A percentile compares a stretch with the other conserved stretches of the same genome.
phyloP scores from a whole-genome alignment of 2,888 invertebrate species.

The Holacanthella duospinosa region DNA sequence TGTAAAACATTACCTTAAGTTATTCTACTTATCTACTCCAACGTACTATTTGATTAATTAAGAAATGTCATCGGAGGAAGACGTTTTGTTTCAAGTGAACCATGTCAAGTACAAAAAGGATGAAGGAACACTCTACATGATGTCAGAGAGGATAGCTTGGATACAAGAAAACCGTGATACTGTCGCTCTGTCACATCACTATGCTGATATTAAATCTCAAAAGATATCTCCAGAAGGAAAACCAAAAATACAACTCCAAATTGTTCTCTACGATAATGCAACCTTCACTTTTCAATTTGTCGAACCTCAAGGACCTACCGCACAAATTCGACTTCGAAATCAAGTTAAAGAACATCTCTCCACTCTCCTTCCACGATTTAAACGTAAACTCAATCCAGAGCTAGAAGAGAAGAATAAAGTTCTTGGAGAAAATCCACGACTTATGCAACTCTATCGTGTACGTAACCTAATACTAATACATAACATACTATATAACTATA shows the following conservation, averaged over 20 bases:
- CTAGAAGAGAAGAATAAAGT: constrained; percentile 74
- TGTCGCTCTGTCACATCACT: constrained; percentile 84
- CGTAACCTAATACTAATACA: too few species aligned
- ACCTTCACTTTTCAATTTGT: constrained; percentile 92
- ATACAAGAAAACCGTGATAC: constrained; percentile 74
- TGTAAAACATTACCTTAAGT: too few species aligned
- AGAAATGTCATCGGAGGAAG: constrained; percentile 60
- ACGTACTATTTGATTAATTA: too few species aligned
- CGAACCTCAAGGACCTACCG: constrained; percentile 68
- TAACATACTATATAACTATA: not conserved
- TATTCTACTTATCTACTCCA: too few species aligned
- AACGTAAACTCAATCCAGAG: constrained; percentile 79
- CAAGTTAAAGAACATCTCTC: constrained; percentile 84
- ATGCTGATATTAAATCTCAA: constrained; percentile 96
- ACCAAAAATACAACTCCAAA: constrained; percentile 94
- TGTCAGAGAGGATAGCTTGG: constrained; percentile 93
- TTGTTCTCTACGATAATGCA: constrained; percentile 84
- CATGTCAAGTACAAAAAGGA: constrained; percentile 92
- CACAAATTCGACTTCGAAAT: constrained; percentile 81
- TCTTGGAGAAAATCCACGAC: constrained; percentile 75
- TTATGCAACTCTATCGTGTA: constrained; percentile 79
- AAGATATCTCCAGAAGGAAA: constrained; percentile 96
- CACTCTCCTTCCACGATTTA: constrained; percentile 83
- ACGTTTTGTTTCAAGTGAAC: constrained; percentile 82
- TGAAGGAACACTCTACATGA: constrained; percentile 87